These are phyloP conservation scores for Ceratotherium simum DNA, from an alignment of 2,113 vertebrate genomes.

Conservation along the genomic window DNA sequence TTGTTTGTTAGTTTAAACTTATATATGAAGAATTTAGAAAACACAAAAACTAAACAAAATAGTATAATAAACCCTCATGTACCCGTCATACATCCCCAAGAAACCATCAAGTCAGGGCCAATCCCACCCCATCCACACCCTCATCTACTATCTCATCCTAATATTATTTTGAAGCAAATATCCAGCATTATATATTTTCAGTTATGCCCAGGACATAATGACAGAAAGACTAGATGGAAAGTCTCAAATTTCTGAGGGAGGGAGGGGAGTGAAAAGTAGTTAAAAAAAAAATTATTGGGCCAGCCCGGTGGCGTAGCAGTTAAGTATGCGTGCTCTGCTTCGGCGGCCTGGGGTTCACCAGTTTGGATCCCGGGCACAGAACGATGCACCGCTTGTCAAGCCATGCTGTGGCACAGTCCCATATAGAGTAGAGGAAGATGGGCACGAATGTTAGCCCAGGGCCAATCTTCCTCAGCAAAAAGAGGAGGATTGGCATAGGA, in stretches of 20 bases:
- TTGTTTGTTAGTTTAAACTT: background rate
- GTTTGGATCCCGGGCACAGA: no score
- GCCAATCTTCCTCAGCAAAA: no score
- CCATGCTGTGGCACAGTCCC: no score
- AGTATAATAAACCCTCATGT: background rate
- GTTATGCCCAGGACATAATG: background rate
- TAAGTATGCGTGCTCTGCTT: no score
- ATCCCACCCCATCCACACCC: fast-evolving
- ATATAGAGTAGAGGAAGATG: no score
- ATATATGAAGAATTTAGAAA: background rate
- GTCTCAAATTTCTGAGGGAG: background rate
- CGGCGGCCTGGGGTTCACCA: no score
- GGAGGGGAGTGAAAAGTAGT: background rate
- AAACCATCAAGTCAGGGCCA: background rate
- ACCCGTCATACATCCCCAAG: no score
- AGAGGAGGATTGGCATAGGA: no score
- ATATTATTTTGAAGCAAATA: slow-evolving; percentile 14
- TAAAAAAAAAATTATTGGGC: background rate
- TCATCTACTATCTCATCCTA: background rate
- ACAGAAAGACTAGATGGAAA: background rate
- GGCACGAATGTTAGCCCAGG: no score
- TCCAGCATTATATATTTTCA: background rate
- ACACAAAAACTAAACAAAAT: background rate
- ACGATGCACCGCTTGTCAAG: no score
- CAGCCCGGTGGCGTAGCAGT: no score